phyloP scores from a whole-genome alignment of 2,797 vertebrate species.

The Typhlichthys subterraneus region DNA sequence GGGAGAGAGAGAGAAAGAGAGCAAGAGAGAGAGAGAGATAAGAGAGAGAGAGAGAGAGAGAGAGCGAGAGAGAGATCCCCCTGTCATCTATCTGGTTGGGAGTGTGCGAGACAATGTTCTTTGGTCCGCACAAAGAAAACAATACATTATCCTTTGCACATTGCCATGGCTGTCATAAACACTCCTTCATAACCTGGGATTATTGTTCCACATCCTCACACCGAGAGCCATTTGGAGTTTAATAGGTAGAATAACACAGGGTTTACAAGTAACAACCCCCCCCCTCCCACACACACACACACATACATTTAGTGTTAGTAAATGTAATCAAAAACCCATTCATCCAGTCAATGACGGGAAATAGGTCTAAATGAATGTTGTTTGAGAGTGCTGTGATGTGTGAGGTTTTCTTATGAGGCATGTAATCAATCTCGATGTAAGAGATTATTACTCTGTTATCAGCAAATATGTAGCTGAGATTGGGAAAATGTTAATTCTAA shows the following conservation, averaged over 20 bases:
- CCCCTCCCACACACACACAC: constrained; percentile 18
- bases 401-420: constrained; percentile 43
- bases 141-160: constrained; percentile 68
- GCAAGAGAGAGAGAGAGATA: constrained; percentile 33
- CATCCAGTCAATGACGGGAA: constrained; percentile 58
- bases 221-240: constrained; percentile 52
- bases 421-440: constrained; percentile 40
- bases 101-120: constrained; percentile 44
- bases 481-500: constrained; percentile 6
- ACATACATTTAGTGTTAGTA: constrained; percentile 14
- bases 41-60: constrained; percentile 18
- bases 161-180: constrained; percentile 46
- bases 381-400: constrained; percentile 37
- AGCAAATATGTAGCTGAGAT: constrained; percentile 27
- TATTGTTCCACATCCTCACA: constrained; percentile 63
- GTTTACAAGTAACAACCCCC: constrained; percentile 20
- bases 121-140: constrained; percentile 60
- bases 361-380: constrained; percentile 47
- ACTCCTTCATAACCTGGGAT: constrained; percentile 68
- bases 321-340: constrained; percentile 53
- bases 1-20: constrained; percentile 30
- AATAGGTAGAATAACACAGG: constrained; percentile 44
- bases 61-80: constrained; percentile 4
- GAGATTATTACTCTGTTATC: constrained; percentile 36
- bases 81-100: constrained; percentile 50